These are phyloP conservation scores for Sturnus vulgaris DNA, from an alignment of 2,113 vertebrate genomes.

Conservation along the genomic window DNA sequence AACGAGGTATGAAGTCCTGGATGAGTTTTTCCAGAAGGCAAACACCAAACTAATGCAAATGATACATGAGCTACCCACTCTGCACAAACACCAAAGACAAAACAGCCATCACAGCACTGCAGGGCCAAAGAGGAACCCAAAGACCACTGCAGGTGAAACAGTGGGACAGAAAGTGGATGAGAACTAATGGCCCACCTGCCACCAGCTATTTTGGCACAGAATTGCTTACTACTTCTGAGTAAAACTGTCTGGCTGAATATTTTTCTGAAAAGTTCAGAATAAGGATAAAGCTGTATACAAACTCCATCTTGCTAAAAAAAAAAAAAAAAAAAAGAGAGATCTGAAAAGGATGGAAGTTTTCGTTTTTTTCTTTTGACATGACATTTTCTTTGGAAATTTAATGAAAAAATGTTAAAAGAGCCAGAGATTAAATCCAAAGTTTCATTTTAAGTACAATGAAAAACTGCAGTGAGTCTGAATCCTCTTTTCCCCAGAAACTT, in stretches of 20 bases:
- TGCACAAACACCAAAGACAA: not conserved
- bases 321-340: not conserved
- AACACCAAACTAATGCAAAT: not conserved
- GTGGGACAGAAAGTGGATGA: not conserved
- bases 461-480: not conserved
- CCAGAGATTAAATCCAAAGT: not conserved
- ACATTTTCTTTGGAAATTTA: not conserved
- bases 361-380: not conserved
- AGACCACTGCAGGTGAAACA: not conserved
- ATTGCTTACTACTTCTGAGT: not conserved
- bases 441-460: conserved; percentile 2
- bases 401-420: not conserved
- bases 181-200: not conserved
- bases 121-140: not conserved
- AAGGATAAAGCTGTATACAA: not conserved
- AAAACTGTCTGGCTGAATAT: not conserved
- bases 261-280: not conserved
- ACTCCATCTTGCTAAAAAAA: not conserved
- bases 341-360: not conserved
- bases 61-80: not conserved
- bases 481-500: not conserved
- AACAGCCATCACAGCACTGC: not conserved
- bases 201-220: not conserved
- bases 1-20: not conserved
- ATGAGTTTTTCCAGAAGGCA: not conserved